These are phyloP conservation scores for Catharus fuscescens DNA, from an alignment of 2,113 vertebrate genomes.

Conservation along the genomic window DNA sequence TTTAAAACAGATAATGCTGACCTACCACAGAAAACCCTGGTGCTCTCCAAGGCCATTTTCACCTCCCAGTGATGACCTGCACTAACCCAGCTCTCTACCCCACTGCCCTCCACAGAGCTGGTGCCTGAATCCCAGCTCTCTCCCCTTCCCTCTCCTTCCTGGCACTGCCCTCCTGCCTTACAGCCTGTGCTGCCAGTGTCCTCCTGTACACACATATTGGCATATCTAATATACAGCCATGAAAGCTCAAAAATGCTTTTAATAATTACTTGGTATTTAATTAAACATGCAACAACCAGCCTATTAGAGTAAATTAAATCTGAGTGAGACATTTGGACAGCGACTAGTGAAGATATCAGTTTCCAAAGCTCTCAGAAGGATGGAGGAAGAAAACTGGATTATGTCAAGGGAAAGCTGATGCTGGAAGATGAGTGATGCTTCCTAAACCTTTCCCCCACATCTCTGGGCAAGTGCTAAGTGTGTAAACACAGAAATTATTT, in stretches of 20 bases:
- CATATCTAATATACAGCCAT: slow-evolving; percentile 11
- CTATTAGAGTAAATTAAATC: slow-evolving; percentile 51
- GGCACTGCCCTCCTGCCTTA: not conserved
- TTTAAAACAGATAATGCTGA: not conserved
- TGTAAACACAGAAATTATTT: not conserved
- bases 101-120: not conserved
- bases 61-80: not conserved
- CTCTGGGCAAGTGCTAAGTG: not conserved
- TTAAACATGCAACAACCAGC: slow-evolving; percentile 41
- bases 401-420: not conserved
- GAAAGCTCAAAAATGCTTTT: slow-evolving; percentile 31
- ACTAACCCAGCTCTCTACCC: too few species aligned
- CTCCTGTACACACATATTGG: not conserved
- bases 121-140: not conserved
- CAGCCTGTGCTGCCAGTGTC: not conserved
- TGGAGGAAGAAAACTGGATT: not conserved
- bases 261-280: slow-evolving; percentile 57
- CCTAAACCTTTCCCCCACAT: not conserved
- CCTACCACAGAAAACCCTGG: not conserved
- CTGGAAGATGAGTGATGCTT: not conserved
- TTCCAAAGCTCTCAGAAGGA: slow-evolving; percentile 7
- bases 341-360: not conserved
- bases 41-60: not conserved
- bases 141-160: not conserved
- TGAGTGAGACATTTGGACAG: not conserved